Conservation (phyloP, 2,113 vertebrate species). For the Stictonetta naevosa region DNA sequence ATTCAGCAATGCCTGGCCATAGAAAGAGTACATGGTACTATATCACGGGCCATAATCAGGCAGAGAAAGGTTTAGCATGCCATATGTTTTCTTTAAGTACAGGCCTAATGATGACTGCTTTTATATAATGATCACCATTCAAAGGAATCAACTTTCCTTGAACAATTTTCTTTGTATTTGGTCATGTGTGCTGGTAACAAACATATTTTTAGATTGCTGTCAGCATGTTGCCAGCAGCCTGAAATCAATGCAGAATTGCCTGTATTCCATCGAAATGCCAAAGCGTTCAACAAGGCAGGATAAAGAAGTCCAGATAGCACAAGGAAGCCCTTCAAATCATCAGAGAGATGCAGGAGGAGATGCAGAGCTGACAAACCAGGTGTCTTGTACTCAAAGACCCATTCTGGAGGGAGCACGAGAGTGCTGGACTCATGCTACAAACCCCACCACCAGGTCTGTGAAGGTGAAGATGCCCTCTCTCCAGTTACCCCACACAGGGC, state of each 20-base stretch:
- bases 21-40: neutral
- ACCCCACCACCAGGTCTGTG: no score
- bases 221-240: neutral
- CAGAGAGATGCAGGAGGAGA: neutral
- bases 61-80: neutral
- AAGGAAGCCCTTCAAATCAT: neutral
- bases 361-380: neutral
- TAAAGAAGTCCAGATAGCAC: neutral
- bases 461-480: accelerated
- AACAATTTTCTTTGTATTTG: neutral
- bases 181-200: neutral
- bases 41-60: neutral
- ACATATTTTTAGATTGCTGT: neutral
- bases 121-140: neutral
- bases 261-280: neutral
- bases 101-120: neutral
- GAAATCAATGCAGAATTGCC: neutral
- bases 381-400: neutral
- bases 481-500: neutral
- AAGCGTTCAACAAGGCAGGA: neutral
- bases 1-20: accelerated
- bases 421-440: neutral
- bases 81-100: neutral
- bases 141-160: neutral
- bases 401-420: accelerated